phyloP scores from a whole-genome alignment of 1,140 invertebrate species.

The Heliconius melpomene region DNA sequence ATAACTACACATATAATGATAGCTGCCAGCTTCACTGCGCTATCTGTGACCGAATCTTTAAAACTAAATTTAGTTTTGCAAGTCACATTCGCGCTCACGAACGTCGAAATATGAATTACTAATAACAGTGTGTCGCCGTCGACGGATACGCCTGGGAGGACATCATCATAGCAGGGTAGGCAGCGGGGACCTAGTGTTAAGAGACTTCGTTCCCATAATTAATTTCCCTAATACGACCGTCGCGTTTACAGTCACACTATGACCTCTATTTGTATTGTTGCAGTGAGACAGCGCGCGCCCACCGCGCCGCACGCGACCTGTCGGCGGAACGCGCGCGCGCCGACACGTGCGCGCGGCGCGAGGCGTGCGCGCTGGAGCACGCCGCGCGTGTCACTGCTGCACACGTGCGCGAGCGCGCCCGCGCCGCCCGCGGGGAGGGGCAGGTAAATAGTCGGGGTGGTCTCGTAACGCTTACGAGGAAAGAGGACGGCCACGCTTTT shows the following conservation, averaged over 20 bases:
- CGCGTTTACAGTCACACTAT: no score
- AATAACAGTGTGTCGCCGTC: no score
- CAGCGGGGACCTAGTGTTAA: background rate
- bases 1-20: no score
- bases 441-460: constrained; percentile 34
- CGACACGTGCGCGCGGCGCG: constrained; percentile 61
- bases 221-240: no score
- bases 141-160: no score
- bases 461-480: no score
- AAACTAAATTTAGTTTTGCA: no score
- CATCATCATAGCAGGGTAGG: background rate
- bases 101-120: no score
- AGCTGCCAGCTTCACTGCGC: no score
- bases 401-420: constrained; percentile 53
- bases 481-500: no score
- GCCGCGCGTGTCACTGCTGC: constrained; percentile 62
- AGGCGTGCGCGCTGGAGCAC: constrained; percentile 67
- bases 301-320: constrained; percentile 53
- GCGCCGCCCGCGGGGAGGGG: constrained; percentile 38
- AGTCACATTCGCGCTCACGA: no score
- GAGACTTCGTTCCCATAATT: background rate
- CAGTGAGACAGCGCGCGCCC: constrained; percentile 61
- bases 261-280: background rate
- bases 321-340: constrained; percentile 53
- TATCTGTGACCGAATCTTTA: no score